phyloP scores from a whole-genome alignment of 1,140 invertebrate species.

The Tyrophagus putrescentiae region DNA sequence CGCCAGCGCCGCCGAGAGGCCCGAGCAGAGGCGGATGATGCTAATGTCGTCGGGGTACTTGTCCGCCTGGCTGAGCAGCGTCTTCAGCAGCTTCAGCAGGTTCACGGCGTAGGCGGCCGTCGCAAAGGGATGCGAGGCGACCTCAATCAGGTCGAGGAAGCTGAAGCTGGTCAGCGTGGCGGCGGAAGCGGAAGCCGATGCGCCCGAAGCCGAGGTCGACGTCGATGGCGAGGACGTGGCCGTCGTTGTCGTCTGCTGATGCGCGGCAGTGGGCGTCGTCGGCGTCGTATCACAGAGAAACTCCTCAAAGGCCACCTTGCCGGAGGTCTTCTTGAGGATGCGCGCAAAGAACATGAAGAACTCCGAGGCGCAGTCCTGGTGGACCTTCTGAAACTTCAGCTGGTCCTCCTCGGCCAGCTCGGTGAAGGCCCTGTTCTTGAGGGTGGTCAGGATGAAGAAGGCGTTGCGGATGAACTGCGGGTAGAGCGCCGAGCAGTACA shows the following conservation, averaged over 20 bases:
- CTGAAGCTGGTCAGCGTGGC: conserved; percentile 40
- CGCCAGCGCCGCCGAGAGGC: conserved; percentile 34
- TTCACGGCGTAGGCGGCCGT: conserved; percentile 51
- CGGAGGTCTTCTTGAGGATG: conserved; percentile 58
- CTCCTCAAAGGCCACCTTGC: conserved; percentile 58
- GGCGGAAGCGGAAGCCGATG: conserved; percentile 47
- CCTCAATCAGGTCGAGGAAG: conserved; percentile 8
- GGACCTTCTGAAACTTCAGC: background rate
- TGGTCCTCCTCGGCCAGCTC: background rate
- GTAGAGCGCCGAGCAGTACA: background rate
- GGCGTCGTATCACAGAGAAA: conserved; percentile 46
- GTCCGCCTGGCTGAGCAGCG: conserved; percentile 52
- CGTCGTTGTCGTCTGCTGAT: too few relatives aligned
- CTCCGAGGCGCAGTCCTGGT: conserved; percentile 33
- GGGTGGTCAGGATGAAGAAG: conserved; percentile 4
- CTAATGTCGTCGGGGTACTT: conserved; percentile 43
- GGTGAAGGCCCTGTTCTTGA: background rate
- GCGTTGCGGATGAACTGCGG: conserved; percentile 10
- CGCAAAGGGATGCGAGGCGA: background rate
- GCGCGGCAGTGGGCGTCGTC: conserved; percentile 26
- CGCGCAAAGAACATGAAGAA: conserved; percentile 66
- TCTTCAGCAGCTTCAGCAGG: conserved; percentile 63
- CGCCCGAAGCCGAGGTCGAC: conserved; percentile 36
- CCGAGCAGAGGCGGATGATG: conserved; percentile 50
- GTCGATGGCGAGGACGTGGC: conserved; percentile 25